A percentile compares a stretch with the other conserved stretches of the same genome.
Conservation (phyloP, 2,888 invertebrate species). For the Encarsia formosa region DNA sequence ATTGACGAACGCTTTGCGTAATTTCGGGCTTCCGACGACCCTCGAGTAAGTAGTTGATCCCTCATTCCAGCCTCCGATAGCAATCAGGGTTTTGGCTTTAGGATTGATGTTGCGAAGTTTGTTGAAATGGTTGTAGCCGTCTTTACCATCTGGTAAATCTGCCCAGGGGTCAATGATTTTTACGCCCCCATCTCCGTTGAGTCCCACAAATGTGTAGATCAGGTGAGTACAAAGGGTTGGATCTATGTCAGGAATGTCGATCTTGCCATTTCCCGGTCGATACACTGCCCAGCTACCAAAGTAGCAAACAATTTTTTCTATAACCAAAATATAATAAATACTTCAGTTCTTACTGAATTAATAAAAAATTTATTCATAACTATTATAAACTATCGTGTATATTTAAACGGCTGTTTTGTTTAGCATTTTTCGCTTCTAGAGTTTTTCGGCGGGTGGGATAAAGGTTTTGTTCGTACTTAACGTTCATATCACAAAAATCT, state of each 20-base stretch:
- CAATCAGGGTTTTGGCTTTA: constrained; percentile 57
- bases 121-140: constrained; percentile 56
- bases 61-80: constrained; percentile 67
- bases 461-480: too few relatives aligned
- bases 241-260: constrained; percentile 61
- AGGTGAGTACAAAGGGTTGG: constrained; percentile 69
- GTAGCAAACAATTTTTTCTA: constrained; percentile 69
- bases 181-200: constrained; percentile 54
- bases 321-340: neutral
- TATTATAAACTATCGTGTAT: too few relatives aligned
- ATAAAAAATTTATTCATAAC: neutral
- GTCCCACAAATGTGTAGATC: constrained; percentile 69
- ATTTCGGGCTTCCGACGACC: constrained; percentile 51
- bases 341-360: neutral
- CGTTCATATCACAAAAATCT: too few relatives aligned
- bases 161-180: constrained; percentile 59
- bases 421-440: too few relatives aligned
- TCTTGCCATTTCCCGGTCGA: constrained; percentile 61
- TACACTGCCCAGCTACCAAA: constrained; percentile 52
- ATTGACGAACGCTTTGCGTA: constrained; percentile 56
- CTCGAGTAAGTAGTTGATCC: constrained; percentile 60
- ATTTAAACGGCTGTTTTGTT: too few relatives aligned
- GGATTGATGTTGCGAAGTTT: constrained; percentile 55
- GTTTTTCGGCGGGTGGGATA: too few relatives aligned
- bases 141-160: constrained; percentile 54